These are phyloP conservation scores for Melanostoma mellinum DNA, from an alignment of 2,888 invertebrate species.

Conservation along the genomic window DNA sequence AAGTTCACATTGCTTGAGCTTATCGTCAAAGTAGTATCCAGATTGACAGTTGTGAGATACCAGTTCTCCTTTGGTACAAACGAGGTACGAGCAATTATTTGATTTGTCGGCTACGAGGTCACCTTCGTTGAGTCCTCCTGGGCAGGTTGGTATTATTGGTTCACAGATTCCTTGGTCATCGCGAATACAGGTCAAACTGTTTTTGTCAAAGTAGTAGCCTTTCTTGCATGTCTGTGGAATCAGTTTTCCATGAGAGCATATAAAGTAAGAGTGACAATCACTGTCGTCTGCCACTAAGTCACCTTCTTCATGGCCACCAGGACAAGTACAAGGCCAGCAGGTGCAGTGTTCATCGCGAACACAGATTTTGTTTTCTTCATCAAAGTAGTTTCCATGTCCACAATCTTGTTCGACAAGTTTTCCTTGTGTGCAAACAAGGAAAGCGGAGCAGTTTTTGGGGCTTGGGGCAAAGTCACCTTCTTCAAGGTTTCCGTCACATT, in stretches of 20 bases:
- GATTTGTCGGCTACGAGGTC: constrained; percentile 75
- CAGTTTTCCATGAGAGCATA: constrained; percentile 36
- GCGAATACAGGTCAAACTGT: constrained; percentile 3
- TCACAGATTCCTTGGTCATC: constrained; percentile 45
- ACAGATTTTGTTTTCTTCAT: constrained; percentile 65
- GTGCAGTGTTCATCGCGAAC: constrained; percentile 11
- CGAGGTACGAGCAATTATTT: constrained; percentile 74
- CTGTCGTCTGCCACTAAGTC: background rate
- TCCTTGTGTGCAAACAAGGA: constrained; percentile 74
- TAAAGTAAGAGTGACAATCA: constrained; percentile 25
- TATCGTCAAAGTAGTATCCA: constrained; percentile 73
- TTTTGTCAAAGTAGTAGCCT: constrained; percentile 31
- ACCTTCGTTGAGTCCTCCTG: constrained; percentile 64
- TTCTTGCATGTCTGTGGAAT: constrained; percentile 29
- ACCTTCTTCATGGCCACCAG: constrained; percentile 41
- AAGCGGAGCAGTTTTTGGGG: constrained; percentile 74
- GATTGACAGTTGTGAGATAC: constrained; percentile 57
- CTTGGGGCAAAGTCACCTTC: constrained; percentile 73
- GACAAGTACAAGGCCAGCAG: constrained; percentile 41
- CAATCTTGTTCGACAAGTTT: constrained; percentile 72
- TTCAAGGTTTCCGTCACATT: background rate
- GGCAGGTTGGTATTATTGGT: background rate
- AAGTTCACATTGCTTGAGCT: too few species aligned
- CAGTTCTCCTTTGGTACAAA: constrained; percentile 63
- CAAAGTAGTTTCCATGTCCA: constrained; percentile 69